A percentile compares a stretch with the other conserved stretches of the same genome.
Conservation (phyloP, 2,888 invertebrate species). For the Cataglyphis cursor region DNA sequence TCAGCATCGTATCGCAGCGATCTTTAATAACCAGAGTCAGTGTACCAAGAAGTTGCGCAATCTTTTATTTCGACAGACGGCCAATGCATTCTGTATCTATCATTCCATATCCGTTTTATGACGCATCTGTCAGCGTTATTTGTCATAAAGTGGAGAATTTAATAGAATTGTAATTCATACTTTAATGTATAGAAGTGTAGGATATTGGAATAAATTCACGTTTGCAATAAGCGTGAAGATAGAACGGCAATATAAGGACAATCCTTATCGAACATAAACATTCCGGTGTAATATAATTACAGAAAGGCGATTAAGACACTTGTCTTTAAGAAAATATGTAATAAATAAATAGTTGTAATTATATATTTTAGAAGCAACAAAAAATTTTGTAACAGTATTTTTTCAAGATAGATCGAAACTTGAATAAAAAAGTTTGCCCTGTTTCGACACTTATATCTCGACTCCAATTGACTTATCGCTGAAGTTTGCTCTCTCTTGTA, state of each 20-base stretch:
- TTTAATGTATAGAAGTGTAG: constrained; percentile 10
- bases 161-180: not conserved
- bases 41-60: constrained; percentile 63
- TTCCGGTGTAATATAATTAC: not conserved
- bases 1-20: constrained; percentile 62
- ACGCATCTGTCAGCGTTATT: constrained; percentile 4
- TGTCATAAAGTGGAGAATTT: constrained; percentile 11
- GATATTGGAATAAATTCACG: not conserved
- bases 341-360: not conserved
- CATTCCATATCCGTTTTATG: constrained; percentile 39
- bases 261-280: not conserved
- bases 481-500: constrained; percentile 20
- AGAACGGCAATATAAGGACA: not conserved
- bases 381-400: not conserved
- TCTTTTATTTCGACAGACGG: constrained; percentile 72
- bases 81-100: constrained; percentile 52
- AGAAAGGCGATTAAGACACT: not conserved
- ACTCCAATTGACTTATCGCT: constrained; percentile 26
- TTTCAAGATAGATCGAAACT: not conserved
- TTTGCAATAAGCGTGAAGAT: not conserved
- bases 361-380: not conserved
- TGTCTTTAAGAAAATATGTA: not conserved
- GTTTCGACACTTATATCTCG: constrained; percentile 8
- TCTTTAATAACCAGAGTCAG: constrained; percentile 66
- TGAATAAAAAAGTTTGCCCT: constrained; percentile 22